These are phyloP conservation scores for Incurvaria masculella DNA, from an alignment of 2,888 invertebrate genomes.

Conservation along the genomic window DNA sequence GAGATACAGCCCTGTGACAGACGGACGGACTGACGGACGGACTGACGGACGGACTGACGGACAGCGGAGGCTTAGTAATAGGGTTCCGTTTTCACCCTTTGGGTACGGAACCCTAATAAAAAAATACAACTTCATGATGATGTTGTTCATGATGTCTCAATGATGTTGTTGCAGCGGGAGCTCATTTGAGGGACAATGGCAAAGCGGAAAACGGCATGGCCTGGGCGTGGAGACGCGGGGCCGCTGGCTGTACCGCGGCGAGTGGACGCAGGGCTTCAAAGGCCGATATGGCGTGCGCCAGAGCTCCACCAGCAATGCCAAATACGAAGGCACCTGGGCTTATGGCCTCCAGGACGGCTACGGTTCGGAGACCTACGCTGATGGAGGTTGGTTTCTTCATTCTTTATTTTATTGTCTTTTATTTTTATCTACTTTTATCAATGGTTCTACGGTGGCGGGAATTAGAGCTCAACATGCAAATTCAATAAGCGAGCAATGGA, in stretches of 20 bases:
- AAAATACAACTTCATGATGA: too few relatives aligned
- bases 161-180: constrained; percentile 84
- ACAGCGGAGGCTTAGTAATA: too few relatives aligned
- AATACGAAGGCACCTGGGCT: constrained; percentile 98
- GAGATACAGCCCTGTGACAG: too few relatives aligned
- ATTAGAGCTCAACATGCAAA: too few relatives aligned
- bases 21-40: too few relatives aligned
- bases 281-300: constrained; percentile 98
- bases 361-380: constrained; percentile 98
- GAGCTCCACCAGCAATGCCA: constrained; percentile 91
- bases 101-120: too few relatives aligned
- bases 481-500: too few relatives aligned
- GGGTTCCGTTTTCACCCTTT: too few relatives aligned
- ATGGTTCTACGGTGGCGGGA: too few relatives aligned
- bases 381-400: constrained; percentile 80
- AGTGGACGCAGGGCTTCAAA: constrained; percentile 99
- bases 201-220: constrained; percentile 98
- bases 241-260: constrained; percentile 95
- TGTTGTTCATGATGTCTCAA: too few relatives aligned
- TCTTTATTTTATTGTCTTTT: background rate
- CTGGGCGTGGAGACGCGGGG: constrained; percentile 96
- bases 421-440: background rate
- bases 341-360: constrained; percentile 99
- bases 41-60: too few relatives aligned
- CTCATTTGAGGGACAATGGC: constrained; percentile 98